Conservation (phyloP, 2,797 vertebrate genomes). For the Diplodus sargus region DNA sequence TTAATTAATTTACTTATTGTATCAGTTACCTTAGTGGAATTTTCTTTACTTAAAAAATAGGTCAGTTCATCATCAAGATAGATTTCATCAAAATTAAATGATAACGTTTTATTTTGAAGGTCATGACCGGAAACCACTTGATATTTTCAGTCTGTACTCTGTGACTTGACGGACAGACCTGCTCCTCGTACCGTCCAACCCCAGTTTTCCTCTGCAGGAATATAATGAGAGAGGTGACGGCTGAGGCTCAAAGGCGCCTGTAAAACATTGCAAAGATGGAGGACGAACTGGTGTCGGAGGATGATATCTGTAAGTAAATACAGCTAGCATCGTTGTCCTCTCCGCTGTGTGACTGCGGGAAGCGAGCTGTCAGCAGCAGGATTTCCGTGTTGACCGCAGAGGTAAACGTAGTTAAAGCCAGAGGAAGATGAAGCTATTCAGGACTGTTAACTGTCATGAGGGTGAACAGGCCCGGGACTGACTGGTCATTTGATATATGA, state of each 20-base stretch:
- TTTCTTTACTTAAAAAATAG: too few relatives aligned
- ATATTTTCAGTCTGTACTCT: rapidly evolving
- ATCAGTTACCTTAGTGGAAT: too few relatives aligned
- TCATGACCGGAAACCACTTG: background rate
- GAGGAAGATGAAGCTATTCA: background rate
- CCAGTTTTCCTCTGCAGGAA: background rate
- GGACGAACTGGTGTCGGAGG: slow-evolving; percentile 79
- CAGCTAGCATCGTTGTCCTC: too few relatives aligned
- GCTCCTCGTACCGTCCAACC: background rate
- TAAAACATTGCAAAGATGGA: slow-evolving; percentile 68
- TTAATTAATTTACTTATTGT: too few relatives aligned
- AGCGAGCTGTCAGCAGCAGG: slow-evolving; percentile 18
- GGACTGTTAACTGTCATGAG: background rate
- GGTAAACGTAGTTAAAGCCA: rapidly evolving
- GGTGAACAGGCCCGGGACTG: too few relatives aligned
- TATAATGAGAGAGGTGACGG: background rate
- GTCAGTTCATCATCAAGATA: too few relatives aligned
- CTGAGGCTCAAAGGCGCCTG: background rate
- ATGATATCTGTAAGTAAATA: slow-evolving; percentile 81
- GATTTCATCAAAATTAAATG: too few relatives aligned
- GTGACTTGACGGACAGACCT: background rate
- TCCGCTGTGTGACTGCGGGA: background rate
- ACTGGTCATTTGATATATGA: background rate
- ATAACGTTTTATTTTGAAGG: slow-evolving; percentile 53
- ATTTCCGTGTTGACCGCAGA: slow-evolving; percentile 22